Conservation (phyloP, 2,113 vertebrate species). For the Bubo bubo region DNA sequence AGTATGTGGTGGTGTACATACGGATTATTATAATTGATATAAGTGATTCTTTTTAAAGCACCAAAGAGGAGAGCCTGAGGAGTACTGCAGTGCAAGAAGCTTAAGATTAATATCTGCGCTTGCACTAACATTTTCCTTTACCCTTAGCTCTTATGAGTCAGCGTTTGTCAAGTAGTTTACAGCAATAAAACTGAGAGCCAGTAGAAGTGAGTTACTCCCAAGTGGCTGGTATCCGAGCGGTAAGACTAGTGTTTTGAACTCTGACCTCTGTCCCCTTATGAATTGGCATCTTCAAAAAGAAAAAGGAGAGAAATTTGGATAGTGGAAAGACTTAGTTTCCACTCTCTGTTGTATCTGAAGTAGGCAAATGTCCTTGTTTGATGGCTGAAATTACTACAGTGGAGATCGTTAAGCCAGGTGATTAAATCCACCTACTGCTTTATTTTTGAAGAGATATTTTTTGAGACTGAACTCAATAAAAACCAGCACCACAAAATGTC, state of each 20-base stretch:
- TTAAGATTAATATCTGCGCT: not conserved
- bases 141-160: not conserved
- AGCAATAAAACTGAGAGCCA: slow-evolving; percentile 15
- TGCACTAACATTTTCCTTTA: not conserved
- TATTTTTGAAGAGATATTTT: not conserved
- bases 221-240: not conserved
- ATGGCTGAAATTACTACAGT: not conserved
- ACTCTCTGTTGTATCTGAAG: not conserved
- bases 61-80: not conserved
- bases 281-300: slow-evolving; percentile 29
- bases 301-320: not conserved
- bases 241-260: slow-evolving; percentile 43
- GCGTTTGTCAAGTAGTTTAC: not conserved
- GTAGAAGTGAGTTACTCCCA: slow-evolving; percentile 24
- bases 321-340: not conserved
- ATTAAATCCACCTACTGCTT: not conserved
- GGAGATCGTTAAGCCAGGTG: not conserved
- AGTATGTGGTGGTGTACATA: not conserved
- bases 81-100: not conserved
- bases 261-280: slow-evolving; percentile 23
- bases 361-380: not conserved
- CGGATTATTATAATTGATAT: not conserved
- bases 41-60: not conserved
- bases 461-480: not conserved
- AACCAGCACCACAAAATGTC: not conserved